These are phyloP conservation scores for Argya squamiceps DNA, from an alignment of 2,797 vertebrate genomes.

Conservation along the genomic window DNA sequence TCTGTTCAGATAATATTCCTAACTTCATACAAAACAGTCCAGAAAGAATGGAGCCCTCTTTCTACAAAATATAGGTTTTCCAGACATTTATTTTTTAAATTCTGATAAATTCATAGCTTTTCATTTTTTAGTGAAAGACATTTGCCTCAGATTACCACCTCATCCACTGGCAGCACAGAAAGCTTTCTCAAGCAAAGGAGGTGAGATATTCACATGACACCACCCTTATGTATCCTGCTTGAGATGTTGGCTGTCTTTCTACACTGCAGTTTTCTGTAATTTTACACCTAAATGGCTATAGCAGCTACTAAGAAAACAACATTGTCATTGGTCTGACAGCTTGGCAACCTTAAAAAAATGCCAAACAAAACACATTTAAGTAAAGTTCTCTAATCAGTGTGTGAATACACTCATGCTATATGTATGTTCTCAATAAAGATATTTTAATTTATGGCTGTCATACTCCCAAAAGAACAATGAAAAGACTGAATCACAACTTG, in stretches of 20 bases:
- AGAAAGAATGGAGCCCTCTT: background rate
- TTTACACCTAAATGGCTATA: background rate
- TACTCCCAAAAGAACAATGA: background rate
- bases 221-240: background rate
- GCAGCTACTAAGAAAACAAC: background rate
- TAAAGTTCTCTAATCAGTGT: background rate
- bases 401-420: background rate
- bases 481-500: background rate
- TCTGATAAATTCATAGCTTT: background rate
- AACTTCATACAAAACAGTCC: background rate
- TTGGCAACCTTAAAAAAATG: background rate
- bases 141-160: background rate
- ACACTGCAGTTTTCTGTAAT: background rate
- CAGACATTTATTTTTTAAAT: background rate
- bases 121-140: background rate
- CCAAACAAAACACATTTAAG: background rate
- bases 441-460: background rate
- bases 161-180: background rate
- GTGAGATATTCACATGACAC: background rate
- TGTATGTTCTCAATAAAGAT: background rate
- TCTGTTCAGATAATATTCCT: background rate
- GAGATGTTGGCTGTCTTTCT: background rate
- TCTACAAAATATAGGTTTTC: background rate
- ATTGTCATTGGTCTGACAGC: background rate
- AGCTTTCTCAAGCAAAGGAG: background rate